Conservation (phyloP, 2,797 vertebrate genomes). For the Lutjanus campechanus region DNA sequence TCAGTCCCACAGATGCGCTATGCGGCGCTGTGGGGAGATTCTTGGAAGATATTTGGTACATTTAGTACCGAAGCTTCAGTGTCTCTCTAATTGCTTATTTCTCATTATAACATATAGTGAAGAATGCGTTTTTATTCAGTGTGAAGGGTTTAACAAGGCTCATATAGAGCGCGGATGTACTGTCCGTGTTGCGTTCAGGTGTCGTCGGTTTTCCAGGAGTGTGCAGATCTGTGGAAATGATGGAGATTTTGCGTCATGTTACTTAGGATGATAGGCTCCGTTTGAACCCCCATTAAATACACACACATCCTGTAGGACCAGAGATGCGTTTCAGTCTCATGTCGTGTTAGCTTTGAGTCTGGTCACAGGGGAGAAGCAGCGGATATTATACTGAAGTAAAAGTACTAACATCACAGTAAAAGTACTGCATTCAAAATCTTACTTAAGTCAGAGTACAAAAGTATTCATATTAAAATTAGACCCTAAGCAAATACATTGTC, state of each 20-base stretch:
- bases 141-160: not conserved
- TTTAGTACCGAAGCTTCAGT: not conserved
- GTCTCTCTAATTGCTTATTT: not conserved
- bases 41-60: not conserved
- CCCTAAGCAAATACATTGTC: too few species aligned
- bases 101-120: not conserved
- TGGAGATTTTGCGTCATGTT: not conserved
- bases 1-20: not conserved
- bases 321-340: not conserved
- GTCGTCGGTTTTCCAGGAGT: constrained; percentile 10
- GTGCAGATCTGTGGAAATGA: not conserved
- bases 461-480: too few species aligned
- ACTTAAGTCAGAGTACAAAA: too few species aligned
- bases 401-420: too few species aligned
- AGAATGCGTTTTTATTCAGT: not conserved
- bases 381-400: too few species aligned
- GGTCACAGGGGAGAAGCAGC: not conserved
- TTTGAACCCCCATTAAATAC: not conserved
- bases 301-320: not conserved
- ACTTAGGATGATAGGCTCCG: not conserved
- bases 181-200: constrained; percentile 41
- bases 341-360: not conserved
- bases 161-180: not conserved
- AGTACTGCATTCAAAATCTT: too few species aligned
- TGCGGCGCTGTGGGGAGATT: not conserved